Evolutionary conservation across 1,140 invertebrate genomes (phyloP), one percentile per base, ranked within the genome.

Genomic region (Chelonus insularis): DNA sequence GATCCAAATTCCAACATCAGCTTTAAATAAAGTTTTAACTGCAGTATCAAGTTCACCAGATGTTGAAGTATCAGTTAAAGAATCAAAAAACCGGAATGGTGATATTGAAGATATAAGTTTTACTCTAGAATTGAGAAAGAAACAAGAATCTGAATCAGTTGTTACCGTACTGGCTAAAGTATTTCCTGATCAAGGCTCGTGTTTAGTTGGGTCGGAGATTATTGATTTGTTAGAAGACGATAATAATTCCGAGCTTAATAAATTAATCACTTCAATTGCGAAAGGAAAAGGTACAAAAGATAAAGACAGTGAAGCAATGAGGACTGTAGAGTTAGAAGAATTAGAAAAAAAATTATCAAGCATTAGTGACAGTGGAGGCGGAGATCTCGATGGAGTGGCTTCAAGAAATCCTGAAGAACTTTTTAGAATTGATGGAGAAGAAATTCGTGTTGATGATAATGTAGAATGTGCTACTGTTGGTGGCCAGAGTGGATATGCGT

Each of bases 61-160:
- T 16, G 75, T 81, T 6, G 72, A 79, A 20, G 76, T 82, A 9
- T 77, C 74, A 0, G 79, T 81, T 0, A 80, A 81, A 55, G 80
- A 82, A 57, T 71, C 77, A 5, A 70, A 68, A n/a, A 77, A 72
- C 68, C 70, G 69, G 20, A 70, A 62, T 36, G 71, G 56, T 7
- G 75, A 80, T 34, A 68, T 66, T 0, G 78, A 81, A 43, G 80
- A 82, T 29, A 82, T 80, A 14, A 82, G 79, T 57, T 82, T 81
- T 48, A 80, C 76, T 0, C 72, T 82, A 9, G 79, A 81, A 60
- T 52, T 81, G 1, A 71, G 74, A 12, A 77, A 77, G 18, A 82
- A 81, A 39, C 58, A 71, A 29, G 63, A 74, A n/a, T 68, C 59
- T 7, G 67, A 71, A 2, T 0, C 50, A 60, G 14, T 60, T 67